Conservation (phyloP, 92 coral and sea anemone species). For the Meandrina meandrites region DNA sequence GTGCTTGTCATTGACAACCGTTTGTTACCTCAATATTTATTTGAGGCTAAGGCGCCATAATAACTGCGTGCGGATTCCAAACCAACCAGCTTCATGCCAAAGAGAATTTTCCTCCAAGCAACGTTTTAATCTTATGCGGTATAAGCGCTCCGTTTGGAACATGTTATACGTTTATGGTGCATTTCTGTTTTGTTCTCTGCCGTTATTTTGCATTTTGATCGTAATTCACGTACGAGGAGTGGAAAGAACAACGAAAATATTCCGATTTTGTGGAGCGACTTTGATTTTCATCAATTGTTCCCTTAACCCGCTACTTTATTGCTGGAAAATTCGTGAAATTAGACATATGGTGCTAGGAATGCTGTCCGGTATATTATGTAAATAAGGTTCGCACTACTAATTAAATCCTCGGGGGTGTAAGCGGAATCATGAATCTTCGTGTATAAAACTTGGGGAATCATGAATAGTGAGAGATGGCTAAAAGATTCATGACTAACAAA, state of each 20-base stretch:
- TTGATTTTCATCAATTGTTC: slow-evolving; percentile 13
- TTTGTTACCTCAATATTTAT: slow-evolving; percentile 23
- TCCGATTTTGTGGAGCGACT: slow-evolving; percentile 13
- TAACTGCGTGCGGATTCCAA: neutral
- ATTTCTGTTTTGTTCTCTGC: neutral
- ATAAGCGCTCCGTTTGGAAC: slow-evolving; percentile 14
- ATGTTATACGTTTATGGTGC: slow-evolving; percentile 26
- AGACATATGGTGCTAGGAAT: neutral
- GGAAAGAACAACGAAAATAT: neutral
- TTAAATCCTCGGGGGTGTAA: no score
- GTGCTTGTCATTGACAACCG: neutral
- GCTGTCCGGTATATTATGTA: neutral
- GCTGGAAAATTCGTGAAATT: slow-evolving; percentile 34
- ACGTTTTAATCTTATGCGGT: slow-evolving; percentile 2
- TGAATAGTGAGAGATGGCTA: no score
- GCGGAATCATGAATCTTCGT: no score
- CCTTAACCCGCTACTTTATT: slow-evolving; percentile 33
- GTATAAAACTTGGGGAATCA: no score
- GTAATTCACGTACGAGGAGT: neutral
- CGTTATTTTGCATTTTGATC: slow-evolving; percentile 10
- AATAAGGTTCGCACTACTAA: neutral
- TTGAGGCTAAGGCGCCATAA: slow-evolving; percentile 9
- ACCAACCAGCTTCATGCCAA: neutral
- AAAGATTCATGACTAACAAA: no score
- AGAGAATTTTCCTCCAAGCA: neutral